Evolutionary conservation across 1,140 invertebrate genomes (phyloP).

Genomic region (Procambarus virginalis): DNA sequence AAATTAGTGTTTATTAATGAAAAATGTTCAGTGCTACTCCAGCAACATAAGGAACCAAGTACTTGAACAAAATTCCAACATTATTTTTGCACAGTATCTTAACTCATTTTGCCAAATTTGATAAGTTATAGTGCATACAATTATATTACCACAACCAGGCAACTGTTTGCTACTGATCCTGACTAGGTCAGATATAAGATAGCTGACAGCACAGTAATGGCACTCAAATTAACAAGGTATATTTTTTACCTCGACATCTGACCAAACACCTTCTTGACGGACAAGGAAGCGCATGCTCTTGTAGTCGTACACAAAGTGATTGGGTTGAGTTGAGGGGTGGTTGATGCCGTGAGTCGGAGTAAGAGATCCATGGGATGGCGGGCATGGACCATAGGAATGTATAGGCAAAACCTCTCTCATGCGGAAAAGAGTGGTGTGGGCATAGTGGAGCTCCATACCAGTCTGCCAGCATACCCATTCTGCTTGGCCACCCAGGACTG

Average conservation of each 20-base stretch:
- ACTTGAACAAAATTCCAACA: too few relatives aligned
- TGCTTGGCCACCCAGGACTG: slow-evolving; percentile 78
- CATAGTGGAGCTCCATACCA: slow-evolving; percentile 89
- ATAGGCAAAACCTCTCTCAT: slow-evolving; percentile 85
- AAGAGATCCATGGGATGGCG: slow-evolving; percentile 10
- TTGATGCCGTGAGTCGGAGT: slow-evolving; percentile 10
- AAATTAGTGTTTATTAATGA: too few relatives aligned
- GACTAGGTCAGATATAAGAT: too few relatives aligned
- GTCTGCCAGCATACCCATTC: slow-evolving; percentile 98
- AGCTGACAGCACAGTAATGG: too few relatives aligned
- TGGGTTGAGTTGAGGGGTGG: slow-evolving; percentile 23
- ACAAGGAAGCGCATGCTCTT: slow-evolving; percentile 73
- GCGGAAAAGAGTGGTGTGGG: slow-evolving; percentile 85
- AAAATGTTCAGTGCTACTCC: too few relatives aligned
- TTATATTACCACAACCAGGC: too few relatives aligned
- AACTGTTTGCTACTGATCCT: too few relatives aligned
- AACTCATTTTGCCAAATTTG: too few relatives aligned
- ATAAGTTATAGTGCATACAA: too few relatives aligned
- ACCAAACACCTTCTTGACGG: slow-evolving; percentile 84
- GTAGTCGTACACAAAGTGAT: slow-evolving; percentile 71
- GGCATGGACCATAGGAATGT: not conserved
- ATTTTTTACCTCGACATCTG: slow-evolving; percentile 83
- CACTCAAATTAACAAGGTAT: too few relatives aligned
- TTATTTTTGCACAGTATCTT: too few relatives aligned
- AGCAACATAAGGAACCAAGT: too few relatives aligned